Evolutionary conservation across 2,113 vertebrate genomes (phyloP).

Genomic region (Peucedramus taeniatus): DNA sequence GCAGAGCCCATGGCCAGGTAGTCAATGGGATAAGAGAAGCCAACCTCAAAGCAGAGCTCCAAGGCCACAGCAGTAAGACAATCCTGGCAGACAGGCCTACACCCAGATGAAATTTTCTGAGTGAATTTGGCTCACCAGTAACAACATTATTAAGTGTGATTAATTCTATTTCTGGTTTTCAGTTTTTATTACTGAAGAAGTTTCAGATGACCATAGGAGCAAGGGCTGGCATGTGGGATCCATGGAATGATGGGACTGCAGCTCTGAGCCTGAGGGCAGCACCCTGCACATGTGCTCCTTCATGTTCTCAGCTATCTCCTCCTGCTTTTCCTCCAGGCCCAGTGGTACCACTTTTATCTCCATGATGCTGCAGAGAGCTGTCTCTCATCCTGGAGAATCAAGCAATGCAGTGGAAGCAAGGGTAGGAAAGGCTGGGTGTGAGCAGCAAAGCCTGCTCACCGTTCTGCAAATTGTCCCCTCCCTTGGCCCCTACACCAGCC

Average conservation of each 20-base stretch:
- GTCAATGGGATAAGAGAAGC: not conserved
- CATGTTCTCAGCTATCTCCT: not conserved
- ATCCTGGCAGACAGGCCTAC: not conserved
- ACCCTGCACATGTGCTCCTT: rapidly evolving
- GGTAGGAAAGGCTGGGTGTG: not conserved
- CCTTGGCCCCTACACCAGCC: not conserved
- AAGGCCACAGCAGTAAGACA: not conserved
- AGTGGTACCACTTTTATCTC: not conserved
- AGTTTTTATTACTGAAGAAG: not conserved
- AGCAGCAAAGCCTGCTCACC: rapidly evolving
- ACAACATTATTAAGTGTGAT: not conserved
- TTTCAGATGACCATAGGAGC: not conserved
- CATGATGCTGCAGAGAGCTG: rapidly evolving
- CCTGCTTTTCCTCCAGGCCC: not conserved
- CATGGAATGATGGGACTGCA: not conserved
- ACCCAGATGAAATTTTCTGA: not conserved
- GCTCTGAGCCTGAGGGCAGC: not conserved
- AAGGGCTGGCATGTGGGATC: not conserved
- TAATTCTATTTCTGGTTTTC: not conserved
- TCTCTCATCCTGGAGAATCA: not conserved
- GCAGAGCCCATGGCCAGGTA: not conserved
- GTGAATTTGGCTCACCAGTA: not conserved
- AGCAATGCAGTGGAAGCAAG: not conserved
- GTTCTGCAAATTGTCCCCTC: not conserved
- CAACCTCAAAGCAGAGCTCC: not conserved